Evolutionary conservation across 1,140 invertebrate genomes (phyloP), one percentile per base, ranked within the genome.

Genomic region (Hyles euphorbiae): DNA sequence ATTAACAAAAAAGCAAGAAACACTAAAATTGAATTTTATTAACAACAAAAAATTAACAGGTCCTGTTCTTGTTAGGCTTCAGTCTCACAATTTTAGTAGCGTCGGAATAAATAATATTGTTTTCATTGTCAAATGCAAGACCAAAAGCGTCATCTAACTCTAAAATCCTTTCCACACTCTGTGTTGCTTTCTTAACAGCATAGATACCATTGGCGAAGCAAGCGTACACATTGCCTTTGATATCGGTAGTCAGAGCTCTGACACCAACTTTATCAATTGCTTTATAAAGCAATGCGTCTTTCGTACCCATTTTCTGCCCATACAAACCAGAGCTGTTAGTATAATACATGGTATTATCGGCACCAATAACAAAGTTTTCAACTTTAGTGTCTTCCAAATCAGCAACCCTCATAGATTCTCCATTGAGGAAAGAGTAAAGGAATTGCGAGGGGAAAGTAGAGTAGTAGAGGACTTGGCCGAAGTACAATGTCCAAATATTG

Each of bases 321-420:
- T 68, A 86, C 12, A 87, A 60, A 11, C 83, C 81, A 6, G 73
- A 75, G 5, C 58, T 51, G 56, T 87, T 84, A 1, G 70, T 77
- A 45, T 65, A 87, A 53, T 76, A 87, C 50, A 82, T 72, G 1
- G 58, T 43, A 53, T 78, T 56, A 9, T 81, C 65, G 49, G 79
- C 71, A n/a, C 83, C 84, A 34, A 87, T 78, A 22, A 78, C 54
- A 34, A 87, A 83, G 22, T 74, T 68, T 53, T 83, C 76, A 0
- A 83, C 76, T 67, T 81, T 81, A 1, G 75, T 82, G n/a, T 83
- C 73, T 72, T 85, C 73, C 46, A 87, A 68, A 56, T 87, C 81
- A 47, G 62, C 63, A 44, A 79, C 77, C 58, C 72, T 73, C 5
- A 10, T 45, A 0, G 60, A 45, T 56, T 75, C 53, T 22, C 78